phyloP scores from a whole-genome alignment of 2,113 vertebrate species.

The Setophaga coronata region DNA sequence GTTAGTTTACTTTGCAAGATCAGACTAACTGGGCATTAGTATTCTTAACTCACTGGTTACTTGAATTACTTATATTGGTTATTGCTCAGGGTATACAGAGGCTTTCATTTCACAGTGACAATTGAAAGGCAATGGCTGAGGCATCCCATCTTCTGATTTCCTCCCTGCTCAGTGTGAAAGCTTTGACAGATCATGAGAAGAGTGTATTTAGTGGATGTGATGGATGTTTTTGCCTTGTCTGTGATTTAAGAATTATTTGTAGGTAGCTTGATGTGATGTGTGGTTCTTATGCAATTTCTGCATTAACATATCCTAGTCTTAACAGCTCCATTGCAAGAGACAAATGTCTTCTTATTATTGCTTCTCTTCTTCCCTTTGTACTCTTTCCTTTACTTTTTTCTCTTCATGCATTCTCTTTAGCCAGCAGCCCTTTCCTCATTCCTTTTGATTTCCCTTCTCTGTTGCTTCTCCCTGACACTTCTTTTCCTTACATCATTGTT shows the following conservation, averaged over 20 bases:
- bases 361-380: constrained; percentile 10
- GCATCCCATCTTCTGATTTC: not conserved
- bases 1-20: not conserved
- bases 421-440: not conserved
- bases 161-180: not conserved
- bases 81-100: not conserved
- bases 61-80: not conserved
- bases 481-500: not conserved
- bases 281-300: not conserved
- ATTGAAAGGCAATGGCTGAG: not conserved
- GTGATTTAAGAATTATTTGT: not conserved
- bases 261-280: not conserved
- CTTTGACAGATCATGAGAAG: not conserved
- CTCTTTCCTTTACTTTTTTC: not conserved
- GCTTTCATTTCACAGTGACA: not conserved
- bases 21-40: not conserved
- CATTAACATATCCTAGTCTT: not conserved
- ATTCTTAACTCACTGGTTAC: not conserved
- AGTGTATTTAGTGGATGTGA: not conserved
- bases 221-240: not conserved
- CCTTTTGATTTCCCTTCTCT: not conserved
- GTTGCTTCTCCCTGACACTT: not conserved
- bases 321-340: not conserved
- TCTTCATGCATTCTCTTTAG: not conserved
- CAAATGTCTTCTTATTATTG: constrained; percentile 12